phyloP scores from a whole-genome alignment of 1,140 invertebrate species.

The Cotesia glomerata region DNA sequence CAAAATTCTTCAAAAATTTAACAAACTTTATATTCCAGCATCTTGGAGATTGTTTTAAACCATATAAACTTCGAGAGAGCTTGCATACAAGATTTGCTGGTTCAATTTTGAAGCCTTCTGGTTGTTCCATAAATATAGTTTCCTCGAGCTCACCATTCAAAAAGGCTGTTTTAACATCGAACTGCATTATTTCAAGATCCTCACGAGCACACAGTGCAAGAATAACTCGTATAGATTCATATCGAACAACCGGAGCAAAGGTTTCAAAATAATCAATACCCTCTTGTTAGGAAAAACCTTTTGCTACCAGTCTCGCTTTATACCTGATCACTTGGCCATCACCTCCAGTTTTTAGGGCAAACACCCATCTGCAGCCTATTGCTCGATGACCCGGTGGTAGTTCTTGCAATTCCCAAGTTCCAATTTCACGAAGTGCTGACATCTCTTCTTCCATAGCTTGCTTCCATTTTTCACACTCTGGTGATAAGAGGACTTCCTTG shows the following conservation, averaged over 20 bases:
- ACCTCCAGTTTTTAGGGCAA: constrained; percentile 46
- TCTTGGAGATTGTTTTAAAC: constrained; percentile 49
- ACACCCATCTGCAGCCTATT: constrained; percentile 48
- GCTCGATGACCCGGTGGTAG: no score
- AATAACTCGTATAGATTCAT: neutral
- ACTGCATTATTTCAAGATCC: neutral
- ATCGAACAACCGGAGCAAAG: neutral
- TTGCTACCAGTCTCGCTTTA: neutral
- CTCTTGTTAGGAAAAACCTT: neutral
- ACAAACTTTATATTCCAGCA: constrained; percentile 51
- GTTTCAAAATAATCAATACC: neutral
- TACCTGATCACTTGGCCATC: neutral
- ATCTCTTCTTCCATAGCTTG: neutral
- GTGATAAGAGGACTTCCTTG: no score
- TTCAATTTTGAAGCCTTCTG: constrained; percentile 30
- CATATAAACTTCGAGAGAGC: constrained; percentile 49
- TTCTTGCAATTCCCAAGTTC: no score
- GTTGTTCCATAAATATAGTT: constrained; percentile 36
- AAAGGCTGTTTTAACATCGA: constrained; percentile 26
- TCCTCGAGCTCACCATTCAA: constrained; percentile 21
- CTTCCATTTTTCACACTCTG: neutral
- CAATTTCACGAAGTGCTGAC: no score
- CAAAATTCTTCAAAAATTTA: constrained; percentile 11
- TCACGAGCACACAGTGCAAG: no score
- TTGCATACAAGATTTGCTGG: constrained; percentile 37